phyloP scores from a whole-genome alignment of 2,888 invertebrate species.

The Oscheius myriophilus region DNA sequence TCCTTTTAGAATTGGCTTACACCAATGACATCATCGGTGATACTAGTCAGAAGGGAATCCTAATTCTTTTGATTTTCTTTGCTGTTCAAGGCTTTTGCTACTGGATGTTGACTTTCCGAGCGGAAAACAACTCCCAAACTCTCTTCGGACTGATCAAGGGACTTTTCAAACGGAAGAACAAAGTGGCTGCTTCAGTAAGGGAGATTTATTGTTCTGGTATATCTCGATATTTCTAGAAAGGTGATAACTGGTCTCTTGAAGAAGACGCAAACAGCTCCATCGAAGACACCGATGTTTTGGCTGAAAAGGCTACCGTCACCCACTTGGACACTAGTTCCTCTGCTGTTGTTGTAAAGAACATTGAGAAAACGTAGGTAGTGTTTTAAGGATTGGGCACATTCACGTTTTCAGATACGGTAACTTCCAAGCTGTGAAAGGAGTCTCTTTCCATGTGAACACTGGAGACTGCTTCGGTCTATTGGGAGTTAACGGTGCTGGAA shows the following conservation, averaged over 20 bases:
- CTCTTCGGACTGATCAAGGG: slow-evolving; percentile 13
- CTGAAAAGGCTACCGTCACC: slow-evolving; percentile 51
- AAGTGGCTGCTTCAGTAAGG: slow-evolving; percentile 15
- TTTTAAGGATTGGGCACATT: neutral
- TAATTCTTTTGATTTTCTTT: slow-evolving; percentile 53
- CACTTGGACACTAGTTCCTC: slow-evolving; percentile 10
- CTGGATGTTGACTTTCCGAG: slow-evolving; percentile 46
- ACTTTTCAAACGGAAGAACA: neutral
- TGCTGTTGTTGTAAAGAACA: slow-evolving; percentile 24
- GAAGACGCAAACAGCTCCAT: slow-evolving; percentile 5
- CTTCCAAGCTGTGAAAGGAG: slow-evolving; percentile 63
- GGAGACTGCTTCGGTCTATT: slow-evolving; percentile 63
- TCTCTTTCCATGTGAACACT: slow-evolving; percentile 60
- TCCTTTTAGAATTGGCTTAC: slow-evolving; percentile 32
- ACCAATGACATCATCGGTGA: slow-evolving; percentile 46
- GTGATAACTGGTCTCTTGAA: slow-evolving; percentile 18
- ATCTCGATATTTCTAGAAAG: slow-evolving; percentile 17
- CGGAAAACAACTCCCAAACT: slow-evolving; percentile 29
- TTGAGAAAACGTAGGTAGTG: slow-evolving; percentile 14
- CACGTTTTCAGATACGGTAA: slow-evolving; percentile 50
- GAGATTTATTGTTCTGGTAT: too few species aligned
- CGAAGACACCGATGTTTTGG: slow-evolving; percentile 61
- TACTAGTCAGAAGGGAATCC: slow-evolving; percentile 47
- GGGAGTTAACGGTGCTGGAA: slow-evolving; percentile 67
- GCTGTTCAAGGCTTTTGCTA: slow-evolving; percentile 47